Conservation (phyloP, 2,888 invertebrate genomes). For the Zygaena filipendulae region DNA sequence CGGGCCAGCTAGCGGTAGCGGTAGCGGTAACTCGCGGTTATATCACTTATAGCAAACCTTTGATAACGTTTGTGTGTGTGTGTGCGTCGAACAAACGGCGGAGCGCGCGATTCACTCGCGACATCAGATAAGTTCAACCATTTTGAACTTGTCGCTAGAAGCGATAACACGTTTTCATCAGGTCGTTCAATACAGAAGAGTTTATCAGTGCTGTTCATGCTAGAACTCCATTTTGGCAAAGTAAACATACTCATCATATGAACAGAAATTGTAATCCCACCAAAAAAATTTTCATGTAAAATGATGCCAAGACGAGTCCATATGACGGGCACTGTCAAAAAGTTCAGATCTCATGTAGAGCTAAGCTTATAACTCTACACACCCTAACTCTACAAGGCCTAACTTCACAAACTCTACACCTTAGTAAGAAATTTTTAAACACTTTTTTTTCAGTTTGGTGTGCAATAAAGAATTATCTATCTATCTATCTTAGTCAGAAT, state of each 20-base stretch:
- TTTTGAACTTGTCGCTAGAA: slow-evolving; percentile 14
- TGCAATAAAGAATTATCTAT: too few relatives aligned
- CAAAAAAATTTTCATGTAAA: too few relatives aligned
- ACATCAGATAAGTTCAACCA: slow-evolving; percentile 15
- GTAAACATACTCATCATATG: background rate
- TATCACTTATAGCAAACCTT: slow-evolving; percentile 17
- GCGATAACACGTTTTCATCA: background rate
- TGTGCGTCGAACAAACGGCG: slow-evolving; percentile 19
- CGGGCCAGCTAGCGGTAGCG: slow-evolving; percentile 18
- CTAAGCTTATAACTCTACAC: too few relatives aligned
- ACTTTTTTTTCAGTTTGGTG: too few relatives aligned
- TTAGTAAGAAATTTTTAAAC: too few relatives aligned
- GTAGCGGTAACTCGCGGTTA: slow-evolving; percentile 15
- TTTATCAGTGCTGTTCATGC: background rate
- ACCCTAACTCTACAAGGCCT: too few relatives aligned
- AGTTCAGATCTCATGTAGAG: too few relatives aligned
- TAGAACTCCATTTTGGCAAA: background rate
- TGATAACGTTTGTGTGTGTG: slow-evolving; percentile 18
- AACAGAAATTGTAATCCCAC: background rate
- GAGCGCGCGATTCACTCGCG: slow-evolving; percentile 17
- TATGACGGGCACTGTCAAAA: too few relatives aligned
- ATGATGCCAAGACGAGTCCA: too few relatives aligned
- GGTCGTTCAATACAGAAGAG: background rate
- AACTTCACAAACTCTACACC: too few relatives aligned
- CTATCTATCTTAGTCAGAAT: too few relatives aligned